Evolutionary conservation across 2,888 invertebrate genomes (phyloP), one percentile per base, ranked within the genome.

Genomic region (Octonoba sinensis): DNA sequence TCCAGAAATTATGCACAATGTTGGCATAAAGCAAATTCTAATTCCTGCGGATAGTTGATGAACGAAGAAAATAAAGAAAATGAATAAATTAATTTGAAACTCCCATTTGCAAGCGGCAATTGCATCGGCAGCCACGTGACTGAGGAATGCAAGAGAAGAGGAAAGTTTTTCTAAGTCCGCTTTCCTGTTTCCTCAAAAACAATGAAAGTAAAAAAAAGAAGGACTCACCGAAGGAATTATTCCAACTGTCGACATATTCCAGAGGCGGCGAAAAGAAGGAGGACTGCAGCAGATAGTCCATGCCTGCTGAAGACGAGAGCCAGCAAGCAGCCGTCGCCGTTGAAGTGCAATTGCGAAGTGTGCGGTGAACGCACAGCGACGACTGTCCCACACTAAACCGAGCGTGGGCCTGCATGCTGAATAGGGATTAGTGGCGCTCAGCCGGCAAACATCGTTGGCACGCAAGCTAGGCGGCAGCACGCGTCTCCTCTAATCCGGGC

Each of bases 391-490:
- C 56, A 49, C 44, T 71, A 47, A 62, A 64, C 47, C 44, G 69
- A 56, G 74, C 81, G 81, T 81, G 81, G 81, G 67, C 74, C 69
- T 69, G 74, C 81, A 81, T 81, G 74, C 69, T 69, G 81, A 81
- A 49, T 47, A 81, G 81, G 81, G 66, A 73, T 81, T 69, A 66
- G 81, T 64, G 74, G 64, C 73, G 81, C 73, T 73, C 67, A 73
- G 73, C 73, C 73, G 79, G 73, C 81, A 74, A 81, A 74, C 74
- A 81, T 73, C 81, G 81, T 64, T 57, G 81, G 81, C 69, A 74
- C 81, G 74, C 81, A 79, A 46, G 65, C 51, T 56, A 65, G 77
- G 77, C 56, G 77, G 76, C 69, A 60, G 76, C 67, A 75, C 75
- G 66, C 73, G 65, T 64, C 64, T 47, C 75, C 54, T 70, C 60